A percentile compares a stretch with the other conserved stretches of the same genome.
phyloP scores from a whole-genome alignment of 2,113 vertebrate genomes.

The Tringa solitaria region DNA sequence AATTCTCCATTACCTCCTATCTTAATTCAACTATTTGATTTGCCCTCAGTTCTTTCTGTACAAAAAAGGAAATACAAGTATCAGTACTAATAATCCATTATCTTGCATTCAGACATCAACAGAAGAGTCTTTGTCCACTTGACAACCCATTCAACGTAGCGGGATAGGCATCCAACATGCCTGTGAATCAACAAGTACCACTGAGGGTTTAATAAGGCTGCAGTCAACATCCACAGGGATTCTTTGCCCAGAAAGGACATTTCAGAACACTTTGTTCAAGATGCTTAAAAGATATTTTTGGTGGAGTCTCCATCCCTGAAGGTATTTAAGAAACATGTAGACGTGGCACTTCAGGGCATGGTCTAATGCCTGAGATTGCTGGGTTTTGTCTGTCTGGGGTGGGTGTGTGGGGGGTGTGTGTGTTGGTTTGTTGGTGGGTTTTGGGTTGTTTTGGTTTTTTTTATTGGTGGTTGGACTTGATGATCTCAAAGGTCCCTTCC shows the following conservation, averaged over 20 bases:
- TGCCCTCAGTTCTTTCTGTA: not conserved
- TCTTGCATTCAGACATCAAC: not conserved
- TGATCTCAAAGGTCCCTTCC: too few relatives aligned
- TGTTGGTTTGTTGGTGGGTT: too few relatives aligned
- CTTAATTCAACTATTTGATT: not conserved
- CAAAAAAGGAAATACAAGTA: not conserved
- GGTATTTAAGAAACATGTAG: too few relatives aligned
- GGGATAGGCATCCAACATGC: not conserved
- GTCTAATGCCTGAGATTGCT: too few relatives aligned
- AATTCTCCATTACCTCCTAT: not conserved
- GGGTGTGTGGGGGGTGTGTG: too few relatives aligned
- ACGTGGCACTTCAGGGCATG: too few relatives aligned
- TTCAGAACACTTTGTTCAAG: not conserved
- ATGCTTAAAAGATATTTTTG: not conserved
- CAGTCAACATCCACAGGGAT: not conserved
- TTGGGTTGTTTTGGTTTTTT: too few relatives aligned
- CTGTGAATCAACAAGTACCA: fast-evolving
- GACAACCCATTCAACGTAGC: not conserved
- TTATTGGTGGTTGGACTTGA: too few relatives aligned
- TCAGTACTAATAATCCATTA: not conserved
- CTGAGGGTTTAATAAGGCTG: fast-evolving
- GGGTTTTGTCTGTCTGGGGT: too few relatives aligned
- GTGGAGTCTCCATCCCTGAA: too few relatives aligned
- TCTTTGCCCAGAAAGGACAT: not conserved
- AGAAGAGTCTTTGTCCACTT: not conserved